These are phyloP conservation scores for Chrysolina oricalcia DNA, from an alignment of 2,888 invertebrate genomes.

Conservation along the genomic window DNA sequence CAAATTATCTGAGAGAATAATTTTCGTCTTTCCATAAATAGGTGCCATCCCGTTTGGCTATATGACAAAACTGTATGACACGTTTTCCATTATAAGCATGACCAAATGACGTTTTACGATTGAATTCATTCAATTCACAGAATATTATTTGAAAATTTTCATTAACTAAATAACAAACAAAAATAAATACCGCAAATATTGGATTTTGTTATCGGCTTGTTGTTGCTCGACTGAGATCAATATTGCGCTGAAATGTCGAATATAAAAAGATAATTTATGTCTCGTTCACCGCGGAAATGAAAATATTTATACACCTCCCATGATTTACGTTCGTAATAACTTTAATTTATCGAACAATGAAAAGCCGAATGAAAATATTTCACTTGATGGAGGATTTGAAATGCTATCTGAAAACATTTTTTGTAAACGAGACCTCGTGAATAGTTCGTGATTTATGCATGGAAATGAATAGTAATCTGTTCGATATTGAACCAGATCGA, in stretches of 20 bases:
- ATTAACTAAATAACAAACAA: not conserved
- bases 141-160: not conserved
- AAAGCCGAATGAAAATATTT: conserved; percentile 36
- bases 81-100: too few relatives aligned
- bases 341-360: conserved; percentile 41
- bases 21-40: too few relatives aligned
- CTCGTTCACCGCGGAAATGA: conserved; percentile 21
- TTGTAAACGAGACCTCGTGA: not conserved
- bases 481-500: too few relatives aligned
- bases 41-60: too few relatives aligned
- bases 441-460: not conserved
- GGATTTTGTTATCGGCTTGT: conserved; percentile 3
- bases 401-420: not conserved
- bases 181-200: conserved; percentile 7
- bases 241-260: conserved; percentile 20
- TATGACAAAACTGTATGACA: too few relatives aligned
- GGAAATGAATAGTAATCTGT: not conserved
- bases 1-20: too few relatives aligned
- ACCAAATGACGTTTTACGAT: not conserved
- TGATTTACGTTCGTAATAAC: conserved; percentile 35
- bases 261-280: conserved; percentile 19
- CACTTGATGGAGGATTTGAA: conserved; percentile 4
- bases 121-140: not conserved
- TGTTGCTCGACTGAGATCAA: not conserved
- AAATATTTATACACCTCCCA: conserved; percentile 33